phyloP scores from a whole-genome alignment of 2,113 vertebrate genomes.

The Silurus meridionalis region DNA sequence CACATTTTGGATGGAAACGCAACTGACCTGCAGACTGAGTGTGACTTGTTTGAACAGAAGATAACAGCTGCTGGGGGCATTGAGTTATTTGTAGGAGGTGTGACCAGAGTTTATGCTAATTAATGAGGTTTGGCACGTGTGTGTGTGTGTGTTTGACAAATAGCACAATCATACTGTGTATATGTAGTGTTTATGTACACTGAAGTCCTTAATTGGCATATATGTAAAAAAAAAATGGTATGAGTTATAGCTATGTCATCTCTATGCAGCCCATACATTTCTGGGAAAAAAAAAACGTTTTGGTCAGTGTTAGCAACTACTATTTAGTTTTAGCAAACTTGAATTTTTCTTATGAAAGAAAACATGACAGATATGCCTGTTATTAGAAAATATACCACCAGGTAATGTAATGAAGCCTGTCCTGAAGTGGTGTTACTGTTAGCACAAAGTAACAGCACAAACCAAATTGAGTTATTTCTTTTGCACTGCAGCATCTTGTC shows the following conservation, averaged over 20 bases:
- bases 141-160: background rate
- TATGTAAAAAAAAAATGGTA: background rate
- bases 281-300: background rate
- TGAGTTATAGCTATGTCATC: background rate
- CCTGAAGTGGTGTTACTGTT: background rate
- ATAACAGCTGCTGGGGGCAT: conserved; percentile 91
- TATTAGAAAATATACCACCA: background rate
- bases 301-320: background rate
- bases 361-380: background rate
- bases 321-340: background rate
- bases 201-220: background rate
- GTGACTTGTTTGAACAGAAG: conserved; percentile 84
- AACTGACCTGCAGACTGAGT: conserved; percentile 82
- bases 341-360: background rate
- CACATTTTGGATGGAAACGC: conserved; percentile 93
- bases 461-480: background rate
- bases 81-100: conserved; percentile 95
- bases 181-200: background rate
- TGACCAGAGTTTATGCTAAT: conserved; percentile 3
- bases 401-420: too few species aligned
- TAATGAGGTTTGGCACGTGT: background rate
- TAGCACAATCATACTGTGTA: background rate
- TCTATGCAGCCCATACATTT: background rate
- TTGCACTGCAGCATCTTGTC: background rate
- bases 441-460: background rate